A percentile compares a stretch with the other conserved stretches of the same genome.
Conservation (phyloP, 2,888 invertebrate genomes). For the Limnephilus rhombicus region DNA sequence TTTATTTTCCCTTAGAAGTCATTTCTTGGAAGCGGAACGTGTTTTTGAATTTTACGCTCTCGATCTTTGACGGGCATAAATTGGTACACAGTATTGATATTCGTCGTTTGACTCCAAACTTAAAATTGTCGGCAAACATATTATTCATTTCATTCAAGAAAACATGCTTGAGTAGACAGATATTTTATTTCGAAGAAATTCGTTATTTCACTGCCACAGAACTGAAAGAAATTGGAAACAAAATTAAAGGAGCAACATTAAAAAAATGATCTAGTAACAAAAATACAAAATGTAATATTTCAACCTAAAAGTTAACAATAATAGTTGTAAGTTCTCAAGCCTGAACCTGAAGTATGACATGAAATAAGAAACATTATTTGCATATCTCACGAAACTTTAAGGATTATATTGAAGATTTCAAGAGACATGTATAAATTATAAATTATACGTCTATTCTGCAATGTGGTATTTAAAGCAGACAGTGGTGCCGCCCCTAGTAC, state of each 20-base stretch:
- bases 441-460: too few relatives aligned
- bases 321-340: too few relatives aligned
- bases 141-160: slow-evolving; percentile 19
- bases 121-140: slow-evolving; percentile 9
- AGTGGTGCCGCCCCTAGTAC: too few relatives aligned
- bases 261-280: neutral
- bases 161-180: neutral
- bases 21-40: slow-evolving; percentile 15
- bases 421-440: too few relatives aligned
- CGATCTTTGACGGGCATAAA: slow-evolving; percentile 33
- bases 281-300: too few relatives aligned
- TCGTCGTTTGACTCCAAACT: slow-evolving; percentile 27
- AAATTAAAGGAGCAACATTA: neutral
- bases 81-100: slow-evolving; percentile 41
- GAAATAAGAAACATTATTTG: too few relatives aligned
- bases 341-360: too few relatives aligned
- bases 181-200: neutral
- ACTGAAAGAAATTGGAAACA: neutral
- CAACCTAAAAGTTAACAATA: too few relatives aligned
- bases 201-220: neutral
- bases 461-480: too few relatives aligned
- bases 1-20: slow-evolving; percentile 30
- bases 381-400: too few relatives aligned
- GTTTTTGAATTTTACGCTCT: slow-evolving; percentile 16
- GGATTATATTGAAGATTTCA: too few relatives aligned